phyloP scores from a whole-genome alignment of 2,113 vertebrate genomes.

The Actenoides lindsayi region DNA sequence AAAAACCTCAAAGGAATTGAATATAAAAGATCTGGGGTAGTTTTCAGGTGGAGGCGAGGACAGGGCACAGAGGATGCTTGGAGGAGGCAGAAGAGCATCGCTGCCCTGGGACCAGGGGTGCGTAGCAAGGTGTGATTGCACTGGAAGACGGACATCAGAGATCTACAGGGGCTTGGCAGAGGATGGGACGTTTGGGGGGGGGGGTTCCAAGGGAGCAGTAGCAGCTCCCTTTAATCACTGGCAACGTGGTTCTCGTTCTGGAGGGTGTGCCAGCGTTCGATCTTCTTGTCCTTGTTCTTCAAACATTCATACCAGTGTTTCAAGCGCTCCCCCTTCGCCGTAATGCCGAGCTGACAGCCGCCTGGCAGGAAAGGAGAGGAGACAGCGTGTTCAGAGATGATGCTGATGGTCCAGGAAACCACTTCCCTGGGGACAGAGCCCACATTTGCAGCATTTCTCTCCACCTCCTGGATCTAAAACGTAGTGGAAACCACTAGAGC shows the following conservation, averaged over 20 bases:
- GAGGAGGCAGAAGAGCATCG: background rate
- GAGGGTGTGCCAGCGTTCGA: slow-evolving; percentile 97
- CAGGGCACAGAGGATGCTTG: background rate
- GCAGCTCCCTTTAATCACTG: slow-evolving; percentile 81
- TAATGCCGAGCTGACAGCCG: slow-evolving; percentile 93
- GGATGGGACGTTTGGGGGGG: slow-evolving; percentile 24
- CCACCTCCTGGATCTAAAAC: background rate
- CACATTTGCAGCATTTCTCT: fast-evolving
- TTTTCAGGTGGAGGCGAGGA: background rate
- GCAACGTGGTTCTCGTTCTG: slow-evolving; percentile 87
- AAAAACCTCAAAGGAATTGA: background rate
- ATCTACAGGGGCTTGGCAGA: slow-evolving; percentile 31
- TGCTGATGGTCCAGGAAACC: background rate
- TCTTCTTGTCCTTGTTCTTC: slow-evolving; percentile 99
- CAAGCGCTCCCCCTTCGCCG: slow-evolving; percentile 93
- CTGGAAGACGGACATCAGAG: slow-evolving; percentile 62
- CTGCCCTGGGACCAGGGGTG: background rate
- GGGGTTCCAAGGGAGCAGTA: background rate
- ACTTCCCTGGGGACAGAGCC: background rate
- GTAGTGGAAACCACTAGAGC: background rate
- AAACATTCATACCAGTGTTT: slow-evolving; percentile 99
- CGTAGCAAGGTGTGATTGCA: slow-evolving; percentile 18
- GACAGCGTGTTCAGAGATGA: fast-evolving
- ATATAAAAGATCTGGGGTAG: background rate
- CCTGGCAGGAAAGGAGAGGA: slow-evolving; percentile 55